phyloP scores from a whole-genome alignment of 2,113 vertebrate species.

The Perognathus longimembris region DNA sequence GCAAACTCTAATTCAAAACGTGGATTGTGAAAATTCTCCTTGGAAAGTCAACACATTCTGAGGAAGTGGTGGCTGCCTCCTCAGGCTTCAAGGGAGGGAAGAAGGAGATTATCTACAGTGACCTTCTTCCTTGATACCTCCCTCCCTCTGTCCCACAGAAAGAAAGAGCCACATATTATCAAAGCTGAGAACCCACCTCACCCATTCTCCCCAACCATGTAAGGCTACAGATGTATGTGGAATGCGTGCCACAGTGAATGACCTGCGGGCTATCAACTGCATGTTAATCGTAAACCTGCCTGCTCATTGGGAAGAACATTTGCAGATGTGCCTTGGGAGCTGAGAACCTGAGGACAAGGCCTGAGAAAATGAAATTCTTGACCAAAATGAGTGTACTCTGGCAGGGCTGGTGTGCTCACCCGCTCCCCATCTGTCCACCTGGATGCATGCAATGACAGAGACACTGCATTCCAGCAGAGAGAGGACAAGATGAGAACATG shows the following conservation, averaged over 20 bases:
- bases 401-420: too few species aligned
- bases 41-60: not conserved
- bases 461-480: fast-evolving
- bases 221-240: not conserved
- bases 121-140: too few species aligned
- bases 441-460: too few species aligned
- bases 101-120: not conserved
- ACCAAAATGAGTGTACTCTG: not conserved
- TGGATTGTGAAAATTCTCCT: not conserved
- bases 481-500: not conserved
- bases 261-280: not conserved
- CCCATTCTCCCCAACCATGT: not conserved
- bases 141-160: fast-evolving
- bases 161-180: not conserved
- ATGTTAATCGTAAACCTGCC: not conserved
- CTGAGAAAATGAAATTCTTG: not conserved
- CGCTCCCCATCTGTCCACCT: fast-evolving
- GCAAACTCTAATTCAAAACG: not conserved
- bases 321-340: not conserved
- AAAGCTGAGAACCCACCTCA: not conserved
- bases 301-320: not conserved
- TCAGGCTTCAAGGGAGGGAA: not conserved
- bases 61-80: not conserved
- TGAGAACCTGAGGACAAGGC: not conserved
- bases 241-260: not conserved